Percentiles rank a stretch among this genome's conserved stretches.
phyloP scores from a whole-genome alignment of 2,113 vertebrate species.

The Baryphthengus martii region DNA sequence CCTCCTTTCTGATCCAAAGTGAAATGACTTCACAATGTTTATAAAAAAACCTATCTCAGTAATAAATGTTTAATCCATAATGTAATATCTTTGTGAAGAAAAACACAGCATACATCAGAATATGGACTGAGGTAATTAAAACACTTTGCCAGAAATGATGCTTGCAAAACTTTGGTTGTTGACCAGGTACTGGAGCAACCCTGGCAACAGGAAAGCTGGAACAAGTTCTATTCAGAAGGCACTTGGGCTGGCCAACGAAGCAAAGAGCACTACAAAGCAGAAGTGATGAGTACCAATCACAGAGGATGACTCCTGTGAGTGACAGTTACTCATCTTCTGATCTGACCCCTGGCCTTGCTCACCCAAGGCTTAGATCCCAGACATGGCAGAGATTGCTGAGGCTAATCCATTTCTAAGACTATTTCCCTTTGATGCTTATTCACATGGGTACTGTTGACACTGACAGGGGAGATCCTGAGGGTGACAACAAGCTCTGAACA shows the following conservation, averaged over 20 bases:
- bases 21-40: not conserved
- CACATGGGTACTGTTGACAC: rapidly evolving
- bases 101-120: not conserved
- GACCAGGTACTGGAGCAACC: not conserved
- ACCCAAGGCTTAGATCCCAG: not conserved
- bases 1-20: not conserved
- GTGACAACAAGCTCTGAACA: not conserved
- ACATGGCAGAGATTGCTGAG: not conserved
- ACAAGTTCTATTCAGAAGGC: not conserved
- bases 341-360: not conserved
- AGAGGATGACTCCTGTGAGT: not conserved
- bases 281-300: not conserved
- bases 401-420: not conserved
- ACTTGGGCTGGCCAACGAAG: not conserved
- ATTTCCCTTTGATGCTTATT: not conserved
- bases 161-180: not conserved
- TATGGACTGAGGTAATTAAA: not conserved
- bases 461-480: rapidly evolving
- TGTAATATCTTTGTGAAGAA: not conserved
- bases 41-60: too few species aligned
- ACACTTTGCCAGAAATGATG: not conserved
- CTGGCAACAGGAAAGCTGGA: not conserved
- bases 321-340: not conserved
- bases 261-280: not conserved
- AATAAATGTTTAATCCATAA: not conserved